A percentile compares a stretch with the other conserved stretches of the same genome.
These are phyloP conservation scores for Limnephilus rhombicus DNA, from an alignment of 2,888 invertebrate species.

Conservation along the genomic window DNA sequence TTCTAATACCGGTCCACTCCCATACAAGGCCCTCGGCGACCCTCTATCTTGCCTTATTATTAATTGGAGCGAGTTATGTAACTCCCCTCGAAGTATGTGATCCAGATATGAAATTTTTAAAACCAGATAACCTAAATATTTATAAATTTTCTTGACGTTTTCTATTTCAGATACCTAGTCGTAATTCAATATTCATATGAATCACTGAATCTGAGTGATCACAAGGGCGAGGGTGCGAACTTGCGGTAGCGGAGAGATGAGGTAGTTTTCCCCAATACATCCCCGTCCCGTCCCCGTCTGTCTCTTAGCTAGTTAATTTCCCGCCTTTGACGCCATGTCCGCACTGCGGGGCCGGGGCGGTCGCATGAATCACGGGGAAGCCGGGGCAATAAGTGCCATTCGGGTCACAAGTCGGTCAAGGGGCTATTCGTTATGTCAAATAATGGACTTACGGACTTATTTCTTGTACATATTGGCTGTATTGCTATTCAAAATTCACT, in stretches of 20 bases:
- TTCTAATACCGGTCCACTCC: too few species aligned
- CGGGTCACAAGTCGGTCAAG: constrained; percentile 20
- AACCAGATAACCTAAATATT: too few species aligned
- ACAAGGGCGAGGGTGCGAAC: background rate
- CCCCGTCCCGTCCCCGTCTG: background rate
- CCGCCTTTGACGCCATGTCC: constrained; percentile 44
- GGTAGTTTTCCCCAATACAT: background rate
- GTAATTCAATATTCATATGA: background rate
- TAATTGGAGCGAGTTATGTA: too few species aligned
- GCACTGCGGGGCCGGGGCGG: constrained; percentile 18
- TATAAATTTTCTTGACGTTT: background rate
- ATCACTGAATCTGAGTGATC: background rate
- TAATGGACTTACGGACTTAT: background rate
- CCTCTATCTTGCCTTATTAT: too few species aligned
- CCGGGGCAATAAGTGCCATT: constrained; percentile 24
- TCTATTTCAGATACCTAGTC: background rate
- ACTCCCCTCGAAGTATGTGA: too few species aligned
- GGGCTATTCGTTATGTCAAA: background rate
- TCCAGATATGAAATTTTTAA: too few species aligned
- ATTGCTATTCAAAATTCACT: background rate
- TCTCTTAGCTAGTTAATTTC: constrained; percentile 46
- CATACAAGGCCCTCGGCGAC: too few species aligned
- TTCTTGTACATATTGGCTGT: background rate
- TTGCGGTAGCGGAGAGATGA: background rate
- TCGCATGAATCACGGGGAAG: background rate